Conservation (phyloP, 2,797 vertebrate genomes). For the Cynopterus sphinx region DNA sequence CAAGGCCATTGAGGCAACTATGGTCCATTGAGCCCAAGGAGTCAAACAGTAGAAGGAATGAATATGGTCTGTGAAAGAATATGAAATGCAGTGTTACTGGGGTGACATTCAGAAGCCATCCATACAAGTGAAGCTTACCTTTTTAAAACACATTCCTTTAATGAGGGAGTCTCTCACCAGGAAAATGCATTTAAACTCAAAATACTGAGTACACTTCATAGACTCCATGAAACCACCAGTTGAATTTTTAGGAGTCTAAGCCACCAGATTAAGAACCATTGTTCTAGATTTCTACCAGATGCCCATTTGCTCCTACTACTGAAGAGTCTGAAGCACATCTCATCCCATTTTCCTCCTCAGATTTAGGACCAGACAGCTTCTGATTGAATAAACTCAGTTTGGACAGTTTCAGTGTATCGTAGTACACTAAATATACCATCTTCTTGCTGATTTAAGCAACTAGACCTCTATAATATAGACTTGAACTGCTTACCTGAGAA, state of each 20-base stretch:
- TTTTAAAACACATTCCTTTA: constrained; percentile 21
- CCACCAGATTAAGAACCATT: neutral
- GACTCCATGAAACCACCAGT: neutral
- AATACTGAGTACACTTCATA: neutral
- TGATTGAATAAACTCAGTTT: neutral
- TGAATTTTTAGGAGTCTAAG: neutral
- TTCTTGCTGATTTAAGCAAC: neutral
- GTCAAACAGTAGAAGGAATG: neutral
- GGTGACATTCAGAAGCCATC: neutral
- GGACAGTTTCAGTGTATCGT: neutral
- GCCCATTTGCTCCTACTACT: neutral
- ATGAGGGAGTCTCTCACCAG: neutral
- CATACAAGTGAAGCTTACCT: neutral
- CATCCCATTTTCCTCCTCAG: neutral
- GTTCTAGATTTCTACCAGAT: neutral
- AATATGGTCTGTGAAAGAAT: neutral
- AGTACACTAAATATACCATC: neutral
- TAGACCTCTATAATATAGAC: neutral
- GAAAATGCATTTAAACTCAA: constrained; percentile 32
- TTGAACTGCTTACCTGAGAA: neutral
- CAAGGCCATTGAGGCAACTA: neutral
- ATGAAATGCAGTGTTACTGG: neutral
- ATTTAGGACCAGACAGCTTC: neutral
- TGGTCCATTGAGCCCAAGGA: neutral
- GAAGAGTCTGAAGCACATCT: neutral